Evolutionary conservation across 2,888 invertebrate genomes (phyloP).

Genomic region (Cheilosia soror): DNA sequence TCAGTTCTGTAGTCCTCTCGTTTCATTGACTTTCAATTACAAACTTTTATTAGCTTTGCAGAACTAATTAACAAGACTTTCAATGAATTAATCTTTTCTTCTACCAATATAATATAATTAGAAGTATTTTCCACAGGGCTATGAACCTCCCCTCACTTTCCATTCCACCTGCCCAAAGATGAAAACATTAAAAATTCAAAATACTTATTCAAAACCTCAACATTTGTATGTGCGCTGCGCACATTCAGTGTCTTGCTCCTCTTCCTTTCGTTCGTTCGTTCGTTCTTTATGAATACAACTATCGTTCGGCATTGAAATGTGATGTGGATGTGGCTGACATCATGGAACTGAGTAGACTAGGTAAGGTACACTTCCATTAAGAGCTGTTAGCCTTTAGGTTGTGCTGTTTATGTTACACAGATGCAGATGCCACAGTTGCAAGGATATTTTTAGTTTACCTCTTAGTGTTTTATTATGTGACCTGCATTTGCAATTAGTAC

Average conservation of each 20-base stretch:
- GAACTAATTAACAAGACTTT: conserved; percentile 67
- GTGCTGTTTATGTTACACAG: conserved; percentile 35
- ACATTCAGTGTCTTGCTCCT: conserved; percentile 10
- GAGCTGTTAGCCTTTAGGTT: conserved; percentile 64
- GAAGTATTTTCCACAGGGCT: conserved; percentile 2
- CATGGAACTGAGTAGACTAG: conserved; percentile 46
- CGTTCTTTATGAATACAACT: conserved; percentile 16
- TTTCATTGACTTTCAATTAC: conserved; percentile 64
- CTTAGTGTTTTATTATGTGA: conserved; percentile 46
- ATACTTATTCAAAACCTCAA: conserved; percentile 47
- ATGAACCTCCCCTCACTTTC: background rate
- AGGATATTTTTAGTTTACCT: conserved; percentile 63
- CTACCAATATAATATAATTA: conserved; percentile 37
- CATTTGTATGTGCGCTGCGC: conserved; percentile 38
- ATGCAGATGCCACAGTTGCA: conserved; percentile 50
- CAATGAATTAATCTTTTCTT: conserved; percentile 55
- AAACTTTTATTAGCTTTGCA: conserved; percentile 59
- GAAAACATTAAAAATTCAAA: conserved; percentile 56
- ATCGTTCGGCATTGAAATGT: conserved; percentile 36
- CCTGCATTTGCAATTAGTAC: conserved; percentile 68
- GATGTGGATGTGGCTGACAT: conserved; percentile 35
- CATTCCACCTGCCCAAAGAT: conserved; percentile 3
- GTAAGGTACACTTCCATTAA: conserved; percentile 56
- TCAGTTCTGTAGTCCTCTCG: background rate
- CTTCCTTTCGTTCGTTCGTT: no score